Evolutionary conservation across 2,797 vertebrate genomes (phyloP), one percentile per base, ranked within the genome.

Genomic region (Periparus ater): DNA sequence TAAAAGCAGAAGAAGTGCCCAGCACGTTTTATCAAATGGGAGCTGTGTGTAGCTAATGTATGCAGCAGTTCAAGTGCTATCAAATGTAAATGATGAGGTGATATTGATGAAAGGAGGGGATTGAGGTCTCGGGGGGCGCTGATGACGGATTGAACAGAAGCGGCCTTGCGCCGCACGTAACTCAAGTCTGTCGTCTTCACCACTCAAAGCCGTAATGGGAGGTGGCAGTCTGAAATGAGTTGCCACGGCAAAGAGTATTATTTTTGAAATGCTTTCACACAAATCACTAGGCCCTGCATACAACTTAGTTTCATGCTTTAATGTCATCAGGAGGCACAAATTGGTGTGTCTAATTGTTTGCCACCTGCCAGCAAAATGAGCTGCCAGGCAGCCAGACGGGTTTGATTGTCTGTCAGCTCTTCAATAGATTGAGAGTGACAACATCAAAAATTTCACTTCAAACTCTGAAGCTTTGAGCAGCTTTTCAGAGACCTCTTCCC

Each of bases 191-290:
- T 99, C 99, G 93, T 97, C 98, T 98, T 99, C 99, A 99, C 96
- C 80, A 58, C 98, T 99, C 99, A 98, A 98, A 98, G 95, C 97
- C 91, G 68, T 99, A 99, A 99, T 99, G 97, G 98, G 98, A 99
- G 97, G 97, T 99, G 99, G 99, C 99, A 99, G 99, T 98, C 98
- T 98, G 98, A 98, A 99, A 99, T 99, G 99, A 99, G 98, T 99
- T 98, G 98, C 98, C 98, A 97, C 97, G 97, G 98, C 98, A 98
- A 98, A 98, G 98, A 98, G 99, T 99, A 99, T 99, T 99, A 99
- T 99, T 99, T 99, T 99, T 99, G 99, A 99, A 99, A 99, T 99
- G 99, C 99, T 99, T 99, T 99, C 99, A 99, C 99, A 99, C 99
- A 98, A 98, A 98, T 98, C 98, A 98, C 98, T 98, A 97, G 97